Evolutionary conservation across 1,140 invertebrate genomes (phyloP).

Genomic region (Homalodisca vitripennis): DNA sequence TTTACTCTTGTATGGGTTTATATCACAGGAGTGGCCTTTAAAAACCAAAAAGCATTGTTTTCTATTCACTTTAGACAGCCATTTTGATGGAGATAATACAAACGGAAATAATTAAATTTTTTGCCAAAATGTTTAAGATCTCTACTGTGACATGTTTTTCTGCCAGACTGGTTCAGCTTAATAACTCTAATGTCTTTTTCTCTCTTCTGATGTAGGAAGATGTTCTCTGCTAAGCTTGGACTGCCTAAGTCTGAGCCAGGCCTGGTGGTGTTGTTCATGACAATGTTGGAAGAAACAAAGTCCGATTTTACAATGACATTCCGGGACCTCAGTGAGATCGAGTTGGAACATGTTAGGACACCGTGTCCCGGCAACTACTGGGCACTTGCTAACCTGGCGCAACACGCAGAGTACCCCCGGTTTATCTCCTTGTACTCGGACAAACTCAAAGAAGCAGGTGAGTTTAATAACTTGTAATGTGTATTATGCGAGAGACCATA

Average conservation of each 20-base stretch:
- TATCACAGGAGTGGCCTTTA: no score
- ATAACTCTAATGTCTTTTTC: no score
- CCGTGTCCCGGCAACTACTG: slow-evolving; percentile 49
- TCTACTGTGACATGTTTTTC: no score
- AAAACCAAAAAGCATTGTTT: no score
- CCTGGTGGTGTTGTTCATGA: slow-evolving; percentile 56
- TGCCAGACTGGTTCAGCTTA: no score
- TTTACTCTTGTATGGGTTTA: no score
- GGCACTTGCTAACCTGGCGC: slow-evolving; percentile 51
- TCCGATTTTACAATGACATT: slow-evolving; percentile 65
- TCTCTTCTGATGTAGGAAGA: slow-evolving; percentile 46
- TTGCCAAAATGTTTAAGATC: no score
- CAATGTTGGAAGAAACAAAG: slow-evolving; percentile 60
- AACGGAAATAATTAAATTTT: not conserved
- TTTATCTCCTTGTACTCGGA: slow-evolving; percentile 51
- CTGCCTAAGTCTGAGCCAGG: slow-evolving; percentile 50
- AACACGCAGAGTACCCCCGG: slow-evolving; percentile 48
- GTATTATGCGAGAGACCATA: no score
- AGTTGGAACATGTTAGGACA: slow-evolving; percentile 47
- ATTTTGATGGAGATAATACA: no score
- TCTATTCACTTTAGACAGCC: no score
- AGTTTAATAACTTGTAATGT: slow-evolving; percentile 10
- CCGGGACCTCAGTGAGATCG: slow-evolving; percentile 55
- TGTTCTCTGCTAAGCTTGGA: slow-evolving; percentile 52
- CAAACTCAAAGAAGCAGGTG: slow-evolving; percentile 46